Evolutionary conservation across 2,888 invertebrate species (phyloP).

Genomic region (Liopterus haemorrhoidalis): DNA sequence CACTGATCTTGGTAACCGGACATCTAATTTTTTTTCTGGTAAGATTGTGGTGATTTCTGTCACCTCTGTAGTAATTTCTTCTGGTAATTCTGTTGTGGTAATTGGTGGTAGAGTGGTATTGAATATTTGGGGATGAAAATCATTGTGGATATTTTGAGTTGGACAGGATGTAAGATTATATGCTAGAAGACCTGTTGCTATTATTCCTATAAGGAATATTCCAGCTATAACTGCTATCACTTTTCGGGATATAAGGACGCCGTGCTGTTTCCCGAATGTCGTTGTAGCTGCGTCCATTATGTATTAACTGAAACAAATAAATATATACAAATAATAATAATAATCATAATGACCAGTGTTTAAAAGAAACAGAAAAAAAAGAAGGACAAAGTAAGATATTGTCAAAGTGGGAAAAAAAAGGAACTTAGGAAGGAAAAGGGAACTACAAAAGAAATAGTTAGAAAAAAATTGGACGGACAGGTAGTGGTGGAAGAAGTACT

Average conservation of each 20-base stretch:
- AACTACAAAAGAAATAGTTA: too few relatives aligned
- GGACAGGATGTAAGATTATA: constrained; percentile 58
- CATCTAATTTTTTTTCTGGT: constrained; percentile 49
- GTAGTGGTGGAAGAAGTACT: too few relatives aligned
- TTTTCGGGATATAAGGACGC: constrained; percentile 60
- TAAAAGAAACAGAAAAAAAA: too few relatives aligned
- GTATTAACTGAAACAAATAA: too few relatives aligned
- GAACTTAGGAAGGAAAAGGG: too few relatives aligned
- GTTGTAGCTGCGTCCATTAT: constrained; percentile 58
- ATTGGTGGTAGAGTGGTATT: constrained; percentile 13
- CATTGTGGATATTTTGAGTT: constrained; percentile 13
- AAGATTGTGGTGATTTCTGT: constrained; percentile 18
- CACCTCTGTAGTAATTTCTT: constrained; percentile 9
- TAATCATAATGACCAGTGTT: too few relatives aligned
- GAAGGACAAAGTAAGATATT: too few relatives aligned
- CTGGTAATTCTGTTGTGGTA: constrained; percentile 17
- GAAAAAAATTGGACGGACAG: too few relatives aligned
- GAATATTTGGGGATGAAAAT: constrained; percentile 7
- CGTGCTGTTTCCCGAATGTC: constrained; percentile 59
- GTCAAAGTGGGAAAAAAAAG: too few relatives aligned
- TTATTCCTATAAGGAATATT: constrained; percentile 58
- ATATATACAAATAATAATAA: too few relatives aligned
- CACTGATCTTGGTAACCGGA: constrained; percentile 64
- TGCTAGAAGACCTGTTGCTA: constrained; percentile 68
- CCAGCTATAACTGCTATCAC: constrained; percentile 57